Conservation (phyloP, 1,140 invertebrate species). For the Pseudomyrmex pallidus region DNA sequence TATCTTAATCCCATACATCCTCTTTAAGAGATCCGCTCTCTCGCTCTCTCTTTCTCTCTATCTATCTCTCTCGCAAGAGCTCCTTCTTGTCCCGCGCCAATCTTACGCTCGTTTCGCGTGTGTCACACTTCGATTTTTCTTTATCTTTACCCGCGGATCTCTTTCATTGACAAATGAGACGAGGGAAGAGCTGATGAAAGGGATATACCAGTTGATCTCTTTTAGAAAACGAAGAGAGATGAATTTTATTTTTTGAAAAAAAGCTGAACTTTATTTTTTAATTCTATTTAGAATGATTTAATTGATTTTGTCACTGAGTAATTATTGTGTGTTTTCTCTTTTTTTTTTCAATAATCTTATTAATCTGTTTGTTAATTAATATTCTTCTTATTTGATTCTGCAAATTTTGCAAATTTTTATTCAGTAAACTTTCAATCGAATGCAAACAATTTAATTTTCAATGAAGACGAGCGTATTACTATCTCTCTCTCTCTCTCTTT, state of each 20-base stretch:
- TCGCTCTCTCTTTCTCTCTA: constrained; percentile 52
- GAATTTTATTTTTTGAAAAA: background rate
- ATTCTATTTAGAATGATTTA: background rate
- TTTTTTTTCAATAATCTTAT: background rate
- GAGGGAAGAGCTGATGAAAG: background rate
- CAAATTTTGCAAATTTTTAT: background rate
- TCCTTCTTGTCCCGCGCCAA: constrained; percentile 13
- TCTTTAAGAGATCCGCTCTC: constrained; percentile 76
- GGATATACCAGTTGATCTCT: background rate
- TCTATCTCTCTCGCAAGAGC: constrained; percentile 52
- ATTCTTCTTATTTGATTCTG: constrained; percentile 1
- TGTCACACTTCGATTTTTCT: constrained; percentile 25
- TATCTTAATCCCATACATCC: constrained; percentile 83
- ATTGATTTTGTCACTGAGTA: background rate
- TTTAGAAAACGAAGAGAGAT: too few species aligned
- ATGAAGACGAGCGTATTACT: background rate
- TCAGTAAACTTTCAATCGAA: background rate
- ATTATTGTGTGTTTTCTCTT: background rate
- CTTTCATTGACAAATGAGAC: constrained; percentile 14
- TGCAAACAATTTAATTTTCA: background rate
- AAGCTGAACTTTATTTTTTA: background rate
- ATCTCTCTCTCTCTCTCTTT: background rate
- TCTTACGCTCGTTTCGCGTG: constrained; percentile 28
- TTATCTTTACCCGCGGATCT: constrained; percentile 14
- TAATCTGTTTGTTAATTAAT: background rate